Evolutionary conservation across 2,797 vertebrate species (phyloP).

Genomic region (Dromococcyx pavoninus): DNA sequence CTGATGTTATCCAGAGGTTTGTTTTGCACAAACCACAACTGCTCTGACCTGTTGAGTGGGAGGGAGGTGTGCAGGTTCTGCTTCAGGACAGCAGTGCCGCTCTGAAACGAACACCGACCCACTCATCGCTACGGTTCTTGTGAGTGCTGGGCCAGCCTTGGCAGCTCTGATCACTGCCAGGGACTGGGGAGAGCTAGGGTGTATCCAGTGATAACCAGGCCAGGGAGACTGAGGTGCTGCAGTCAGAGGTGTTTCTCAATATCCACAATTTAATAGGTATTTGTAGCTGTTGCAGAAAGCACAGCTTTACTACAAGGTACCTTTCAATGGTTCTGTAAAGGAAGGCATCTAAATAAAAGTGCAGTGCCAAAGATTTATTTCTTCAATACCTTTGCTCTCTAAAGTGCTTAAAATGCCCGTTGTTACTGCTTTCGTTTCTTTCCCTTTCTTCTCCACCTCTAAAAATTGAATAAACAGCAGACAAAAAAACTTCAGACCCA

Average conservation of each 20-base stretch:
- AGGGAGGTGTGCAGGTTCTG: too few relatives aligned
- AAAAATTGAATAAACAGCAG: not conserved
- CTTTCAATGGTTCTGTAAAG: not conserved
- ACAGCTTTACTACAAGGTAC: not conserved
- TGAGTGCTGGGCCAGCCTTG: accelerated
- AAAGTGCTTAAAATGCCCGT: not conserved
- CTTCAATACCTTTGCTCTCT: not conserved
- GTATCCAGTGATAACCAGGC: too few relatives aligned
- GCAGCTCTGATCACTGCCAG: accelerated
- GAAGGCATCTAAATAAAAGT: not conserved
- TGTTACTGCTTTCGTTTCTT: not conserved
- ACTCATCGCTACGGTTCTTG: not conserved
- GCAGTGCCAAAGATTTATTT: not conserved
- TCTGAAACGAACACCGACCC: too few relatives aligned
- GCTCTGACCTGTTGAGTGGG: too few relatives aligned
- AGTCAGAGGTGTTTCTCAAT: not conserved
- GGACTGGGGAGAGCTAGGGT: not conserved
- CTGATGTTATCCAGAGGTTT: not conserved
- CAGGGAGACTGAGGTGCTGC: not conserved
- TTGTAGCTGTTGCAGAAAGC: not conserved
- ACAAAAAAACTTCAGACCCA: not conserved
- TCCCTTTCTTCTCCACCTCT: not conserved
- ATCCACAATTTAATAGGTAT: not conserved
- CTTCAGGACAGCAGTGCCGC: too few relatives aligned
- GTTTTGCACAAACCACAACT: too few relatives aligned